Percentiles rank a stretch among this genome's conserved stretches.
These are phyloP conservation scores for Ictalurus furcatus DNA, from an alignment of 2,113 vertebrate genomes.

Conservation along the genomic window DNA sequence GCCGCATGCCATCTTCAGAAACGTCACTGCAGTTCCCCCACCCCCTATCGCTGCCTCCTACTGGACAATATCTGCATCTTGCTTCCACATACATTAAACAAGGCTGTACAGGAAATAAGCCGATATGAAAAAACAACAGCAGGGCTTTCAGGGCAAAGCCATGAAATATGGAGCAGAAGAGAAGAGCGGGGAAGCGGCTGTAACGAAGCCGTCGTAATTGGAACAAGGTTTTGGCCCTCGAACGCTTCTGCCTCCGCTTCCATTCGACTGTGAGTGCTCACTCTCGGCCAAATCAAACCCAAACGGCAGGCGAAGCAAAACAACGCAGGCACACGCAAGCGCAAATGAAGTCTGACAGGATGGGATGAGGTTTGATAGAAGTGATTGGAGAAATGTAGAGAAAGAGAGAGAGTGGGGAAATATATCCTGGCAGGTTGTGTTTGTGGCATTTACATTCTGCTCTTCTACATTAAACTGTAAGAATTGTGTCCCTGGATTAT, in stretches of 20 bases:
- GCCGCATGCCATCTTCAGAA: conserved; percentile 14
- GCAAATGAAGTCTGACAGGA: conserved; percentile 65
- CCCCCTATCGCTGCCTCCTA: conserved; percentile 54
- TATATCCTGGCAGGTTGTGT: background rate
- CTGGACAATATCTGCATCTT: conserved; percentile 48
- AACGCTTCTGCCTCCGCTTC: conserved; percentile 63
- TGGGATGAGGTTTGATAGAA: conserved; percentile 55
- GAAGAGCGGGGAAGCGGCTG: conserved; percentile 56
- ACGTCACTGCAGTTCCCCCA: conserved; percentile 26
- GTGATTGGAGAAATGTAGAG: conserved; percentile 56
- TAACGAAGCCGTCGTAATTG: conserved; percentile 73
- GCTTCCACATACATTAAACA: conserved; percentile 45
- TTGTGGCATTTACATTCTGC: background rate
- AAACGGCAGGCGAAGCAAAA: conserved; percentile 73
- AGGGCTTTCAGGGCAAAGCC: conserved; percentile 59
- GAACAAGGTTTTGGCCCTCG: conserved; percentile 71
- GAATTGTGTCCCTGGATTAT: conserved; percentile 7
- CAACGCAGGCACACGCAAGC: conserved; percentile 63
- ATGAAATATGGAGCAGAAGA: conserved; percentile 67
- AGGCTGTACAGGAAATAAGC: conserved; percentile 58
- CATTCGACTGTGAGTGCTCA: conserved; percentile 62
- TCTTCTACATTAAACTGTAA: conserved; percentile 1
- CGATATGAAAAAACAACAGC: conserved; percentile 64
- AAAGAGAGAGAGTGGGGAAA: background rate
- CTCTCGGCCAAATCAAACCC: conserved; percentile 71